Evolutionary conservation across 2,113 vertebrate genomes (phyloP), one percentile per base, ranked within the genome.

Genomic region (Sceloporus tristichus): DNA sequence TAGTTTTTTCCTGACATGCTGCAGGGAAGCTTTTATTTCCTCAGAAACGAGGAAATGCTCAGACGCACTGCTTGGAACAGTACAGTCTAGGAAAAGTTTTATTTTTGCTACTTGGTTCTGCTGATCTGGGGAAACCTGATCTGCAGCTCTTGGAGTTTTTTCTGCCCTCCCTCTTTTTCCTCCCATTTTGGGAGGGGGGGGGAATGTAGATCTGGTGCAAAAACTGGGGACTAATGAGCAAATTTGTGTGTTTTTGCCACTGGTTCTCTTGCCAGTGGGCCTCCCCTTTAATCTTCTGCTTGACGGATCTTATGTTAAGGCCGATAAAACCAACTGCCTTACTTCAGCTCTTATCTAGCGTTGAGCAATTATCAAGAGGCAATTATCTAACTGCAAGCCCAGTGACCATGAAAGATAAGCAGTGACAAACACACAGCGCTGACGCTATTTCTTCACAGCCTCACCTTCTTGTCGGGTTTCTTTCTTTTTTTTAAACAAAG

Each of bases 281-380:
- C 53, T 25, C 59, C 34, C 79, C 62, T 89, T 90, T 86, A 82
- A 79, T 40, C 38, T 23, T 66, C 8, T 8, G 8, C n/a, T 0
- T 2, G 42, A 82, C 82, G 2, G 68, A 62, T 85, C 75, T 27
- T 85, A 48, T 77, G n/a, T 85, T 82, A 76, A 59, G 82, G 38
- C 9, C 53, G 76, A 77, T 54, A 81, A 92, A 80, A 81, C 53
- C 8, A 70, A 85, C 84, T 70, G 78, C 88, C 85, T 27, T 21
- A 79, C 9, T 73, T 88, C 80, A 27, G 34, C 2, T 70, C 42
- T 74, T 53, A n/a, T 66, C 82, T 56, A 86, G 54, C 78, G 38
- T 82, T 27, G 54, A 79, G 5, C 85, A 42, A 2, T 68, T 16
- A 23, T 59, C 9, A 34, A 83, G 74, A 56, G 48, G 92, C 87